Evolutionary conservation across 2,797 vertebrate genomes (phyloP).

Genomic region (Octomys mimax): DNA sequence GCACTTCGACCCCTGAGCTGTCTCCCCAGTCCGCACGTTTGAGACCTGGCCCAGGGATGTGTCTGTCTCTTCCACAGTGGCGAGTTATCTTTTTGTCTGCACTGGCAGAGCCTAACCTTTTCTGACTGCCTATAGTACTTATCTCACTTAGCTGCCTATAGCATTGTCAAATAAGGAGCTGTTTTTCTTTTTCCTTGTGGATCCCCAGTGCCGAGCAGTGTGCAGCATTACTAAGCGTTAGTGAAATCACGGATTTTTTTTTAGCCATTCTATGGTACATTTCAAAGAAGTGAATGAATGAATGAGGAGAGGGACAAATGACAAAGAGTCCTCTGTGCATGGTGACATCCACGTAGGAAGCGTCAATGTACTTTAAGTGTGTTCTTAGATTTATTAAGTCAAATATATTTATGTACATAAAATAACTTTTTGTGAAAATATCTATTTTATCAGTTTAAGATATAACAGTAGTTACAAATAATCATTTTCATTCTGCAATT

Average conservation of each 20-base stretch:
- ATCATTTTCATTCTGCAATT: background rate
- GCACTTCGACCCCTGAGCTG: no score
- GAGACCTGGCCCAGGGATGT: no score
- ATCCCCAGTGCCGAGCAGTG: background rate
- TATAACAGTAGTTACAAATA: slow-evolving; percentile 32
- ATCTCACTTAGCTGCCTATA: no score
- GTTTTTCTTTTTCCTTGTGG: background rate
- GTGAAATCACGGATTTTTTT: background rate
- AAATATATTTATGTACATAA: background rate
- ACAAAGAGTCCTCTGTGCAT: background rate
- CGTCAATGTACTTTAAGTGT: background rate
- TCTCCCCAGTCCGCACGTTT: no score
- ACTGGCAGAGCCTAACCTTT: no score
- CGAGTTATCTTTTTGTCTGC: no score
- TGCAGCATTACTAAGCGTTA: background rate
- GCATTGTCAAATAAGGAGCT: background rate
- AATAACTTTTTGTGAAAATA: slow-evolving; percentile 13
- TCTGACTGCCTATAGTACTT: no score
- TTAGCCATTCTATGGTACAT: background rate
- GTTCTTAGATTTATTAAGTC: background rate
- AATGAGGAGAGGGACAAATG: background rate
- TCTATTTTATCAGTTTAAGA: background rate
- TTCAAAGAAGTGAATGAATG: slow-evolving; percentile 28
- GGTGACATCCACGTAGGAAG: background rate
- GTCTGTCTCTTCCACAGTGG: no score